Conservation (phyloP, 37 sponge, comb jelly and placozoan genomes). For the Cladorhizidae sp. region DNA sequence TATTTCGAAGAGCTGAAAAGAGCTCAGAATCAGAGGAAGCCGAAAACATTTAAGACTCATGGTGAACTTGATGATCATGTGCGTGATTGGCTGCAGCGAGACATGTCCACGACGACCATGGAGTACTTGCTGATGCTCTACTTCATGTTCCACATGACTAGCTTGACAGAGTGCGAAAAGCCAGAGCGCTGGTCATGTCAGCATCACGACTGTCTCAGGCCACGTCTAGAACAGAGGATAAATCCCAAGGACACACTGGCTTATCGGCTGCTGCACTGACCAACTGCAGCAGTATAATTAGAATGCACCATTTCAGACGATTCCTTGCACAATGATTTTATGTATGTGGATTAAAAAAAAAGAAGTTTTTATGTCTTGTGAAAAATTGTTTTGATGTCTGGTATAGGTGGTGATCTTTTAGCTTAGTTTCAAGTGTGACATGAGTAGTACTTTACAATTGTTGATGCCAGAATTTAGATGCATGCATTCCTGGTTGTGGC, state of each 20-base stretch:
- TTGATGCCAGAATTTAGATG: too few species aligned
- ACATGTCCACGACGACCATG: not conserved
- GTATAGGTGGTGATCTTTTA: too few species aligned
- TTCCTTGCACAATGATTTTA: too few species aligned
- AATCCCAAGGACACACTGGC: not conserved
- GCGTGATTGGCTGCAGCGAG: not conserved
- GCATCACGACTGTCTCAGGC: not conserved
- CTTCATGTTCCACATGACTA: constrained; percentile 8
- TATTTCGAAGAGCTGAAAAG: not conserved
- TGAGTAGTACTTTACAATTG: too few species aligned
- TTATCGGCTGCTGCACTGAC: not conserved
- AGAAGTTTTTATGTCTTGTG: not conserved
- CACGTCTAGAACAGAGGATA: not conserved
- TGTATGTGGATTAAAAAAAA: not conserved
- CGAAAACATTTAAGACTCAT: not conserved
- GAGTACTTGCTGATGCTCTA: constrained; percentile 14
- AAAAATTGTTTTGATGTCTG: too few species aligned
- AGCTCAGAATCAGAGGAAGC: not conserved
- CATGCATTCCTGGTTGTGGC: too few species aligned
- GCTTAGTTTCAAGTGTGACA: too few species aligned
- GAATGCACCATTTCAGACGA: too few species aligned
- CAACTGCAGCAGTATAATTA: too few species aligned
- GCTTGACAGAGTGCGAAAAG: not conserved
- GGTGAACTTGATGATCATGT: not conserved
- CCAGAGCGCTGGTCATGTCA: constrained; percentile 5